A percentile compares a stretch with the other conserved stretches of the same genome.
phyloP scores from a whole-genome alignment of 1,140 invertebrate species.

The Drosophila sulfurigaster region DNA sequence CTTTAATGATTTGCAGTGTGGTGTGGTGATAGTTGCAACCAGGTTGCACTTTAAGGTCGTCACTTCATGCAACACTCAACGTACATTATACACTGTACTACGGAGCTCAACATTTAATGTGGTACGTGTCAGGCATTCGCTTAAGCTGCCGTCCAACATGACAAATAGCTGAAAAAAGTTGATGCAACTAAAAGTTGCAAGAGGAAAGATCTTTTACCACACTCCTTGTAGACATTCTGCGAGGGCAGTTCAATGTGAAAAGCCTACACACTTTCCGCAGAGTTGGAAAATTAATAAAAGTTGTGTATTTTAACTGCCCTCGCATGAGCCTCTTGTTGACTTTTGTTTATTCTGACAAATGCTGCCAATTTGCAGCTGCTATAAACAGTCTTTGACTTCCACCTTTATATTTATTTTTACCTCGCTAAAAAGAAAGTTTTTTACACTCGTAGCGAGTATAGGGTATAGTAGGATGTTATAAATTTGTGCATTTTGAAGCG shows the following conservation, averaged over 20 bases:
- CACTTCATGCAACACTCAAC: constrained; percentile 54
- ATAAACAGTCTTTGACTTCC: constrained; percentile 53
- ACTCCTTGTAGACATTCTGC: background rate
- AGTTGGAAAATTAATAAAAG: too few species aligned
- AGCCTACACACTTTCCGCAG: too few species aligned
- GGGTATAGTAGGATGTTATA: too few species aligned
- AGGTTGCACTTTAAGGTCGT: constrained; percentile 53
- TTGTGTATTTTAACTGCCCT: constrained; percentile 16
- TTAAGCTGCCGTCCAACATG: constrained; percentile 55
- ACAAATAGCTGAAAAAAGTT: constrained; percentile 63
- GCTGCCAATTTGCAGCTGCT: constrained; percentile 62
- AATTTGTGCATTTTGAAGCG: too few species aligned
- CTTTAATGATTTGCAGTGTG: constrained; percentile 74
- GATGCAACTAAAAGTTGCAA: constrained; percentile 41
- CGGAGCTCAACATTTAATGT: constrained; percentile 77
- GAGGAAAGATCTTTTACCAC: constrained; percentile 14
- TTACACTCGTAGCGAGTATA: too few species aligned
- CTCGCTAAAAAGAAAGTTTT: background rate
- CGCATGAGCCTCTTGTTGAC: background rate
- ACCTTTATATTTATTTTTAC: constrained; percentile 36
- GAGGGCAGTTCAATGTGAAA: constrained; percentile 38
- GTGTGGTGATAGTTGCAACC: constrained; percentile 11
- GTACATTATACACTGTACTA: constrained; percentile 58
- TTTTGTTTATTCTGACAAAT: constrained; percentile 56
- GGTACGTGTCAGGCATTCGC: constrained; percentile 77